Evolutionary conservation across 2,888 invertebrate genomes (phyloP).

Genomic region (Drosophila ezoana): DNA sequence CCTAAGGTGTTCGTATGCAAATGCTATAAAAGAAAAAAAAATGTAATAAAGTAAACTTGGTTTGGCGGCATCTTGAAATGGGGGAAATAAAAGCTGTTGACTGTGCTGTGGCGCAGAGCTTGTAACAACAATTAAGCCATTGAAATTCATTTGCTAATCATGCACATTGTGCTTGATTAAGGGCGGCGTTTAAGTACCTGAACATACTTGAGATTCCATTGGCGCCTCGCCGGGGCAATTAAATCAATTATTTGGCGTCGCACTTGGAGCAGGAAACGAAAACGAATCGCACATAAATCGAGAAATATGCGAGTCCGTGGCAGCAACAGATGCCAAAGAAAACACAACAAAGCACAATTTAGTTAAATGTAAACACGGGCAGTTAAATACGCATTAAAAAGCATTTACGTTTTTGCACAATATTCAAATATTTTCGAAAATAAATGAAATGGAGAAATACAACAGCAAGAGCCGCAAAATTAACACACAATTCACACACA

Average conservation of each 20-base stretch:
- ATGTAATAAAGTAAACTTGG: not conserved
- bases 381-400: constrained; percentile 1
- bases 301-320: constrained; percentile 23
- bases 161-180: constrained; percentile 43
- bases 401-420: constrained; percentile 37
- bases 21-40: constrained; percentile 24
- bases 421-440: constrained; percentile 42
- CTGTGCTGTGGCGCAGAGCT: constrained; percentile 6
- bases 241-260: constrained; percentile 40
- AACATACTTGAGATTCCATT: constrained; percentile 52
- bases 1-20: constrained; percentile 8
- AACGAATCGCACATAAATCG: constrained; percentile 12
- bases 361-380: constrained; percentile 5
- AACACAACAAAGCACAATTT: constrained; percentile 11
- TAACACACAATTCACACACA: constrained; percentile 56
- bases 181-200: constrained; percentile 36
- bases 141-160: constrained; percentile 47
- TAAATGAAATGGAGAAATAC: constrained; percentile 40
- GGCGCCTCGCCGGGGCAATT: constrained; percentile 39
- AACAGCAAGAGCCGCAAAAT: constrained; percentile 30
- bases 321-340: constrained; percentile 23
- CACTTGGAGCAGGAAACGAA: constrained; percentile 12
- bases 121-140: constrained; percentile 30
- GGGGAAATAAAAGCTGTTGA: constrained; percentile 1
- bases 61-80: constrained; percentile 39